Conservation (phyloP, 2,113 vertebrate species). For the Rhodinocichla rosea region DNA sequence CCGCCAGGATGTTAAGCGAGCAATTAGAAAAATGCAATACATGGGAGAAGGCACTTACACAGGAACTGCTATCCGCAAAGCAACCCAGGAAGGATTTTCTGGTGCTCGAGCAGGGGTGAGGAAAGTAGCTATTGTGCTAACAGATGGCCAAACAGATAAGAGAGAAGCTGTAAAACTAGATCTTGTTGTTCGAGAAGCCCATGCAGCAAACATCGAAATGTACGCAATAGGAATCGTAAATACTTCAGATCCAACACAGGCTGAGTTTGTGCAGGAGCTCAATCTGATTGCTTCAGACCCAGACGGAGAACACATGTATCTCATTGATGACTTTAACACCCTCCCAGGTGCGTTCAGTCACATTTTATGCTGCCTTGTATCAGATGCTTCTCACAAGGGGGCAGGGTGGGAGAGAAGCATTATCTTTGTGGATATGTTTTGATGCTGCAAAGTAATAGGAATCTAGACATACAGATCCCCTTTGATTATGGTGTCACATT, state of each 20-base stretch:
- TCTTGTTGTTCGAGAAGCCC: constrained; percentile 85
- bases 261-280: constrained; percentile 84
- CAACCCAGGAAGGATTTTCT: constrained; percentile 86
- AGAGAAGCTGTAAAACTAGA: constrained; percentile 86
- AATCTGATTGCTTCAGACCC: constrained; percentile 91
- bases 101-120: constrained; percentile 80
- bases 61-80: constrained; percentile 87
- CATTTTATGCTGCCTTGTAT: neutral
- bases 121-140: constrained; percentile 89
- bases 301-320: constrained; percentile 87
- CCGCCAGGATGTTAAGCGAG: constrained; percentile 84
- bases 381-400: neutral
- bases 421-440: neutral
- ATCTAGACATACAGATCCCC: neutral
- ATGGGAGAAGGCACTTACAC: constrained; percentile 92
- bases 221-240: constrained; percentile 90
- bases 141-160: constrained; percentile 87
- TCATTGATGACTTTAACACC: constrained; percentile 89
- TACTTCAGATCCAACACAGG: constrained; percentile 81
- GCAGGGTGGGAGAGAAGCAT: neutral
- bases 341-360: constrained; percentile 76
- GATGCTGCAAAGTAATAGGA: neutral
- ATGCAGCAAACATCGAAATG: constrained; percentile 88
- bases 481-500: neutral
- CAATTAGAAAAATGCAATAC: constrained; percentile 84